Conservation (phyloP, 2,113 vertebrate species). For the Lophochroa leadbeateri region DNA sequence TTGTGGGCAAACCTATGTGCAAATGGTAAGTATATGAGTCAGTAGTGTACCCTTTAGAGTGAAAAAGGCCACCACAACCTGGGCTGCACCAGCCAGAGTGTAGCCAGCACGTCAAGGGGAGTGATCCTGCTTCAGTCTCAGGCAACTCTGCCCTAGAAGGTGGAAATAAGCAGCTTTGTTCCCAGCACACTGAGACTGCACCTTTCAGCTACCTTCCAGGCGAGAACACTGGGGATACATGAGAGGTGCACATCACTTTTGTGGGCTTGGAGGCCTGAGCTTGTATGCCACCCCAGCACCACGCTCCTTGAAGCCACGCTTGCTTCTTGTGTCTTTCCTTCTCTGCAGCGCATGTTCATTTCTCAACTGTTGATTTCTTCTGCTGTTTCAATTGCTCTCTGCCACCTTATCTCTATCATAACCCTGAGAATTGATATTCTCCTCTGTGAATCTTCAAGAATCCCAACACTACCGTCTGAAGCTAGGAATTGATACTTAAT, state of each 20-base stretch:
- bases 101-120: fast-evolving
- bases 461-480: not conserved
- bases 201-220: not conserved
- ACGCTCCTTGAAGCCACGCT: fast-evolving
- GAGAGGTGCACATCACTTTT: fast-evolving
- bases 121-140: not conserved
- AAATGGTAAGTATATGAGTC: not conserved
- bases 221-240: not conserved
- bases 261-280: not conserved
- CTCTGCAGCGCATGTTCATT: fast-evolving
- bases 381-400: not conserved
- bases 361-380: not conserved
- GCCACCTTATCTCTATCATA: not conserved
- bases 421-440: not conserved
- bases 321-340: not conserved
- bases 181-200: not conserved
- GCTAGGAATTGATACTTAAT: not conserved
- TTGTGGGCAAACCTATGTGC: not conserved
- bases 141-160: not conserved
- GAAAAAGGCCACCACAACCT: not conserved
- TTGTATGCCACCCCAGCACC: not conserved
- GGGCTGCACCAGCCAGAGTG: not conserved
- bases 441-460: not conserved
- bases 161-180: not conserved
- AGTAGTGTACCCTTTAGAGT: fast-evolving